Evolutionary conservation across 2,113 vertebrate genomes (phyloP).

Genomic region (Prionailurus viverrinus): DNA sequence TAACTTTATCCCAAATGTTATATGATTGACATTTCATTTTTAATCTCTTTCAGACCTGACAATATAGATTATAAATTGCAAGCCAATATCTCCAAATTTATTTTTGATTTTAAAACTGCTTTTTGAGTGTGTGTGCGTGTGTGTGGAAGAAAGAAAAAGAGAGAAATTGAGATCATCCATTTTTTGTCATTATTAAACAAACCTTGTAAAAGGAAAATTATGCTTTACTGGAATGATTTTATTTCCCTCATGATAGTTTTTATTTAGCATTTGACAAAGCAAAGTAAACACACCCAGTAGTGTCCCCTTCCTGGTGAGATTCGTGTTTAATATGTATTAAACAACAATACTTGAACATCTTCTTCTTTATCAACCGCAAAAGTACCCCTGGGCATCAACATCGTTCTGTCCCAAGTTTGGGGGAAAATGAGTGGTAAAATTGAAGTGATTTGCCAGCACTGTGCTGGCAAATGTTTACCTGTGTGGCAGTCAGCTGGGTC

Average conservation of each 20-base stretch:
- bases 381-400: conserved; percentile 31
- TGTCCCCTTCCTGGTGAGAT: conserved; percentile 22
- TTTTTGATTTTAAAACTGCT: not conserved
- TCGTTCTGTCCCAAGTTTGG: not conserved
- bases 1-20: conserved; percentile 51
- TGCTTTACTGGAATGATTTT: not conserved
- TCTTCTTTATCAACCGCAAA: conserved; percentile 58
- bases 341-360: conserved; percentile 44
- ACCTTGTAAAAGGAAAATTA: not conserved
- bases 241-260: conserved; percentile 57
- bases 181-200: not conserved
- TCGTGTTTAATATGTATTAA: conserved; percentile 66
- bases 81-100: not conserved
- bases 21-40: conserved; percentile 56
- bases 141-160: not conserved
- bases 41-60: conserved; percentile 42
- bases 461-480: conserved; percentile 66
- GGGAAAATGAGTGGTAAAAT: conserved; percentile 3
- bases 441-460: conserved; percentile 58
- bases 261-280: conserved; percentile 44
- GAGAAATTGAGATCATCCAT: not conserved
- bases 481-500: conserved; percentile 43
- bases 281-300: not conserved
- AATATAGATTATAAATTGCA: conserved; percentile 25
- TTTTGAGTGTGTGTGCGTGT: not conserved